Base-by-base conservation (phyloP, 2,888 invertebrate genomes). In the Tenthredo amoena region DNA sequence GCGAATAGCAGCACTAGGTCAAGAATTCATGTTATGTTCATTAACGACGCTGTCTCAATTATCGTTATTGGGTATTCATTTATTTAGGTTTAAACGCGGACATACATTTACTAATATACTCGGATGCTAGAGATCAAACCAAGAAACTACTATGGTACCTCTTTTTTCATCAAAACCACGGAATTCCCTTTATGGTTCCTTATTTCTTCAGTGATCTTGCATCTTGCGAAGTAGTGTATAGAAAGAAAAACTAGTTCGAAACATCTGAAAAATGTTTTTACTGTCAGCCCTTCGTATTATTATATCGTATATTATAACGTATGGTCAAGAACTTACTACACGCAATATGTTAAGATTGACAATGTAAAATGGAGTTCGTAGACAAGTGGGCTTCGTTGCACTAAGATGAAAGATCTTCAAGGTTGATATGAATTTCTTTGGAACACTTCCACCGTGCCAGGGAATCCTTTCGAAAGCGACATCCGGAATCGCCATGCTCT, bases 371-470 rank as follows among this genome's bases (percentile, higher is more conserved):
- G 40, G 40, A 68, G 68, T 83, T 21, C 71, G 68, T 15, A 83
- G n/a, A 37, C 31, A 9, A 37, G 6, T 65, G n/a, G 83, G 83
- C 4, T 43, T 83, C 21, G 7, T 47, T 26, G 83, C 15, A 31
- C 34, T 68, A 12, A 83, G 31, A 12, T 83, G 83, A 83, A 83
- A 83, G 34, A 83, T 83, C n/a, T 47, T 83, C 68, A 26, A 31
- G 68, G 26, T 83, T n/a, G 83, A 65, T 15, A 50, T 21, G 47
- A 83, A 83, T 47, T 71, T 50, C 47, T 83, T 68, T 34, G 47
- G 50, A 43, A 83, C 71, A n/a, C 43, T 34, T 55, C 68, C 83
- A 47, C 83, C 68, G 10, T 68, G 50, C 83, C 83, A 83, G 2
- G 83, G 83, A 3, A 83, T 6, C 7, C 26, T 68, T 83, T 71